Base-by-base conservation (phyloP, 1,140 invertebrate genomes). In the Zelostemma sp. region DNA sequence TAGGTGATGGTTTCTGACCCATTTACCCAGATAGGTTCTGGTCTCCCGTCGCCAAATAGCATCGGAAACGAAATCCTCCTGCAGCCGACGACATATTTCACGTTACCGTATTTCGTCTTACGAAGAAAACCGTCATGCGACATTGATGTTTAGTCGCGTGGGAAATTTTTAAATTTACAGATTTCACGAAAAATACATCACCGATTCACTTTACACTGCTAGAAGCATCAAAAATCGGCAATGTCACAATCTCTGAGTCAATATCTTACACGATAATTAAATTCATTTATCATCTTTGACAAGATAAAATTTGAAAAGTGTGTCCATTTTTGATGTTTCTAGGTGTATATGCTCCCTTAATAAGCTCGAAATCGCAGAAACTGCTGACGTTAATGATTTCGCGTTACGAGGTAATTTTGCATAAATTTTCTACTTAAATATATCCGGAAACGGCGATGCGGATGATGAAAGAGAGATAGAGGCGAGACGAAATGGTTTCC, bases 1-100 rank as follows among this genome's bases (percentile, higher is more conserved):
- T 49, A 75, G 64, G 33, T 62, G 59, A 78, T 81, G 69, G 71
- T 81, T 83, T 82, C 80, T 83, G 77, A 85, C 79, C 79, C 79
- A 81, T 83, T 85, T 80, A 78, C 73, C 77, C 68, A 81, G 66
- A 80, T 79, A 72, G 59, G 6, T 61, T 57, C 61, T 41, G 35
- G 47, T 73, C 53, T 63, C 53, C 65, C 35, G 54, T 41, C 59
- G 46, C 55, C 55, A 49, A 60, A 63, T 25, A 25, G 11, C 50
- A 47, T 55, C 71, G 60, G 62, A 64, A 67, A 28, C 63, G 31
- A 19, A 40, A 38, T 58, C 50, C 56, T 50, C 45, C 54, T 18
- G 17, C 15, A 2, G 60, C 59, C 61, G 58, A 72, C 68, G 14
- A 43, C 47, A 50, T 62, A 71, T 58, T 66, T 63, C 68, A 58